Conservation (phyloP, 2,888 invertebrate species). For the Aleiodes leptofemur region DNA sequence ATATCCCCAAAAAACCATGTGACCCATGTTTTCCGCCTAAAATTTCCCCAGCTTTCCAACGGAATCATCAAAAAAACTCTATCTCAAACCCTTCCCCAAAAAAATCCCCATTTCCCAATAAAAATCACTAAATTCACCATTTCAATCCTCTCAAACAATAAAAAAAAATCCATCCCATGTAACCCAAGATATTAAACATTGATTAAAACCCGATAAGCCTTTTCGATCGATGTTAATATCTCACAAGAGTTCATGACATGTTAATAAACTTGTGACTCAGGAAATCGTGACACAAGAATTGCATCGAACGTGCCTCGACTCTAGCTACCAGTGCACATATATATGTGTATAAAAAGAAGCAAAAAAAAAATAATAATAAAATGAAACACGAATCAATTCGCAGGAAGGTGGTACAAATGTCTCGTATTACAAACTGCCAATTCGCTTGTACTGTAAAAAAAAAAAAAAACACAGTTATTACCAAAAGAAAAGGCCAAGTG, state of each 20-base stretch:
- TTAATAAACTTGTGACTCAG: conserved; percentile 48
- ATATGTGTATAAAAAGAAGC: conserved; percentile 54
- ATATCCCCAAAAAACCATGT: no score
- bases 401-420: conserved; percentile 44
- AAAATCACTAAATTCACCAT: no score
- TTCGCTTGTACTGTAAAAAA: background rate
- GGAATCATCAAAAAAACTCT: no score
- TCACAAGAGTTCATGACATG: conserved; percentile 14
- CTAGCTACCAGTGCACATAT: conserved; percentile 41
- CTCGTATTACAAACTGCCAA: conserved; percentile 39
- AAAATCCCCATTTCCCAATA: no score
- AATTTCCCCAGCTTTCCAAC: no score
- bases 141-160: no score
- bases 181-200: background rate
- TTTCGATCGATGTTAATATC: conserved; percentile 10
- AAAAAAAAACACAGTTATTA: background rate
- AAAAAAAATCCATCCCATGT: no score
- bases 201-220: conserved; percentile 12
- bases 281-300: conserved; percentile 55
- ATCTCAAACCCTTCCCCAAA: no score
- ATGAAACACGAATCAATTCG: conserved; percentile 59
- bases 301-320: conserved; percentile 48
- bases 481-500: background rate
- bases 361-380: conserved; percentile 24
- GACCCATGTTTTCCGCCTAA: no score